These are phyloP conservation scores for Campylorhamphus procurvoides DNA, from an alignment of 2,113 vertebrate genomes.

Conservation along the genomic window DNA sequence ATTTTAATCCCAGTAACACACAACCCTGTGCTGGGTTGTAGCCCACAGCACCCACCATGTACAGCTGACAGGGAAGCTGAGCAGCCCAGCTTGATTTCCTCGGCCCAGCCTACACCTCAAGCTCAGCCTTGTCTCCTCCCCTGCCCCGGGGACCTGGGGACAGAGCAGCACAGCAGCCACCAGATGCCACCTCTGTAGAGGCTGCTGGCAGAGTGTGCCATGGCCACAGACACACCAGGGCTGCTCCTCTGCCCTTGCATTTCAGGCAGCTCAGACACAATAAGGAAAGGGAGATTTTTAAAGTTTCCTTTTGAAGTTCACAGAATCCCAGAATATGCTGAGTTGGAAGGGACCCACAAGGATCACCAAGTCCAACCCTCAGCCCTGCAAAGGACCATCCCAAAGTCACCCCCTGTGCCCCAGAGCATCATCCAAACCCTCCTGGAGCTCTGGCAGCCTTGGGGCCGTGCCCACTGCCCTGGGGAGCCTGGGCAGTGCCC, in stretches of 20 bases:
- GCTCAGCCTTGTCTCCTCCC: background rate
- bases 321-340: background rate
- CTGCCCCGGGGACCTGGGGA: background rate
- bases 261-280: background rate
- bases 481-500: background rate
- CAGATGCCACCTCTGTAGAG: background rate
- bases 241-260: background rate
- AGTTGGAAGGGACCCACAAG: background rate
- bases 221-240: accelerated
- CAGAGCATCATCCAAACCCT: background rate
- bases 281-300: background rate
- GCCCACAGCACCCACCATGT: background rate
- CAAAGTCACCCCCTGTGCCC: background rate
- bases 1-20: background rate
- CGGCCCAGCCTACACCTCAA: background rate
- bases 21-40: background rate
- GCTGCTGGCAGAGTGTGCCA: background rate
- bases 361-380: background rate
- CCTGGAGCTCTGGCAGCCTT: background rate
- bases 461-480: background rate
- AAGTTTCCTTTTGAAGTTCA: background rate
- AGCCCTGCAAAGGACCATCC: background rate
- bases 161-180: background rate
- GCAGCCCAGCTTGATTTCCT: too few relatives aligned
- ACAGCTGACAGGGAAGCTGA: background rate